Percentiles rank a stretch among this genome's conserved stretches.
Evolutionary conservation across 2,888 invertebrate species (phyloP).

Genomic region (Steinernema hermaphroditum): DNA sequence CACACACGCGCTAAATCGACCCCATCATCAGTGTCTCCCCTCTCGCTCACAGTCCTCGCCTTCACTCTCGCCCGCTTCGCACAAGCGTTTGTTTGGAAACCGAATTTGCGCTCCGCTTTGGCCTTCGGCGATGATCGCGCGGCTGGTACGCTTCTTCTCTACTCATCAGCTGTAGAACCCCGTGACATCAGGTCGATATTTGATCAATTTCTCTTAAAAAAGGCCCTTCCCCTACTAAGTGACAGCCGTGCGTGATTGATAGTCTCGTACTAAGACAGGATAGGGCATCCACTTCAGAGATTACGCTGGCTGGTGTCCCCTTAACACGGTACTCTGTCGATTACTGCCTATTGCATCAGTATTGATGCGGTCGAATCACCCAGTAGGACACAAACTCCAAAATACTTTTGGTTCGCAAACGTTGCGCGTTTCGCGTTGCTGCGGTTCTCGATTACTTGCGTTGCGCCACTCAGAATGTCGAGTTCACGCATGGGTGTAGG

Average conservation of each 20-base stretch:
- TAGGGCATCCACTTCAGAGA: neutral
- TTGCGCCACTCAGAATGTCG: too few species aligned
- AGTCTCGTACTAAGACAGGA: neutral
- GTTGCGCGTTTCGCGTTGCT: neutral
- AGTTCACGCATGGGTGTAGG: constrained; percentile 7
- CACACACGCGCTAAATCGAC: constrained; percentile 25
- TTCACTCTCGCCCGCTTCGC: constrained; percentile 6
- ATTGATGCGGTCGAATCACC: neutral
- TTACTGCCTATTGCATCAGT: neutral
- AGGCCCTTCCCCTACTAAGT: neutral
- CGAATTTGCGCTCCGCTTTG: constrained; percentile 18
- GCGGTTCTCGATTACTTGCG: too few species aligned
- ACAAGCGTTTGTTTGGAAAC: constrained; percentile 27
- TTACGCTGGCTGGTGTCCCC: neutral
- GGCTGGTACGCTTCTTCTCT: constrained; percentile 9
- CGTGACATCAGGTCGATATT: neutral
- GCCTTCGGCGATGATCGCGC: neutral
- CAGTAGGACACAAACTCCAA: neutral
- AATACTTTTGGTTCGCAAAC: neutral
- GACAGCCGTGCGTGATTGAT: constrained; percentile 19
- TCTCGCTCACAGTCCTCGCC: constrained; percentile 25
- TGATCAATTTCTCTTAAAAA: neutral
- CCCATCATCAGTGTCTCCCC: constrained; percentile 9
- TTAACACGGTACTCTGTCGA: neutral
- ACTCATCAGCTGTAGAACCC: neutral